Evolutionary conservation across 2,888 invertebrate genomes (phyloP).

Genomic region (Dasypolia templi): DNA sequence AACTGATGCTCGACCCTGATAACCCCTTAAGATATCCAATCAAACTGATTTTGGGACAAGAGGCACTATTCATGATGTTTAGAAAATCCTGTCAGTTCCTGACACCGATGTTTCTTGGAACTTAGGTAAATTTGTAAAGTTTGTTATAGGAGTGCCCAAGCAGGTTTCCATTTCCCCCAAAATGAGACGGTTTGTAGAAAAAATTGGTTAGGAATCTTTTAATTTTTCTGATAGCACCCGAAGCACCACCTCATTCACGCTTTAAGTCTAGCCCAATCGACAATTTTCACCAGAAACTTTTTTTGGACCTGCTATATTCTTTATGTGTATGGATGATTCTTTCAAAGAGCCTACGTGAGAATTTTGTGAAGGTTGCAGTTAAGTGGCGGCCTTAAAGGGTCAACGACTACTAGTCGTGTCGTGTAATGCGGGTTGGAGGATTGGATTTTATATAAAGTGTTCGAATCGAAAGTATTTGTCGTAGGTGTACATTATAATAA

Average conservation of each 20-base stretch:
- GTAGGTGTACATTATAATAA: too few relatives aligned
- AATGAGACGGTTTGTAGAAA: background rate
- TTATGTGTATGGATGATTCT: background rate
- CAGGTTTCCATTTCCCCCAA: background rate
- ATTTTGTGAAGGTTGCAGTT: slow-evolving; percentile 18
- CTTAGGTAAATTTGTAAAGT: background rate
- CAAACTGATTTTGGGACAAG: slow-evolving; percentile 10
- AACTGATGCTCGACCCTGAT: background rate
- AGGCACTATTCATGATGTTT: background rate
- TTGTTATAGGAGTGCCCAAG: background rate
- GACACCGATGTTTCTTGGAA: background rate
- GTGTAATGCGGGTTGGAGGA: slow-evolving; percentile 38
- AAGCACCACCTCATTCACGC: background rate
- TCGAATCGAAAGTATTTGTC: too few relatives aligned
- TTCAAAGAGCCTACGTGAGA: slow-evolving; percentile 8
- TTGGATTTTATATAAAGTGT: slow-evolving; percentile 9
- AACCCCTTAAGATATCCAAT: slow-evolving; percentile 3
- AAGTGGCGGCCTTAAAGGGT: slow-evolving; percentile 22
- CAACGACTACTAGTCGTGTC: slow-evolving; percentile 17
- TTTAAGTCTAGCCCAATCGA: background rate
- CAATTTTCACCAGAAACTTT: background rate
- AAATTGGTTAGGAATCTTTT: background rate
- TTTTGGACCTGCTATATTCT: background rate
- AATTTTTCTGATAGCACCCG: background rate
- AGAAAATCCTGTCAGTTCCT: background rate